Base-by-base conservation (phyloP, 1,140 invertebrate species). In the Pogonomyrmex barbatus region DNA sequence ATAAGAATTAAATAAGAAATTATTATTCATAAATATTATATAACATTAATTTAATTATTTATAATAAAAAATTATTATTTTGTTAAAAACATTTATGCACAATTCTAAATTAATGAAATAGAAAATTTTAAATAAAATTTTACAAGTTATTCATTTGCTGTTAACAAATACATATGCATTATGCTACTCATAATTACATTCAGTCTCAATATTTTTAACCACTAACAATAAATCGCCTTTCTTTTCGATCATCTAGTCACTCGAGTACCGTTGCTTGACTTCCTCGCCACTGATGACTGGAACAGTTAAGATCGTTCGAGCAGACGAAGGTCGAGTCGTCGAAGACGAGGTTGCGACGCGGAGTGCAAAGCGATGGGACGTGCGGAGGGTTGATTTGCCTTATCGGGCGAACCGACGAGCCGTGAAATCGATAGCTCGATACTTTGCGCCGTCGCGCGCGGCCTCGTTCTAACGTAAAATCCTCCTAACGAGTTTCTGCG, bases 351-450 rank as follows among this genome's bases (percentile, higher is more conserved):
- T 47, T 50, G 12, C 0, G 54, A 42, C 56, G 39, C 76, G 62
- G 33, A 36, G 39, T 36, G 50, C 30, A 54, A 79, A 67, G 65
- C 42, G 70, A 75, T 58, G 81, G 54, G 63, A 45, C 75, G 67
- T 50, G 58, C 39, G 71, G 71, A 67, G 58, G 68, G 82, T 77
- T 70, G 71, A 79, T 58, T 78, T 81, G 75, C 83, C 89, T 90
- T 90, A 90, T 90, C 89, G 82, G 86, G 77, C 86, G 71, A 88
- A 71, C 76, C 81, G 86, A 78, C 89, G 86, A 90, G 86, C 86
- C 89, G 77, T 90, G 88, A 90, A 90, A 90, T 90, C 89, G 89
- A 90, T 90, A 90, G 89, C 89, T 90, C 90, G 87, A 91, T 89
- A 90, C 85, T 88, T 91, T 87, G 87, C 90, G 85, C 89, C 89